Base-by-base conservation (phyloP, 2,113 vertebrate species). In the Asarcornis scutulata region DNA sequence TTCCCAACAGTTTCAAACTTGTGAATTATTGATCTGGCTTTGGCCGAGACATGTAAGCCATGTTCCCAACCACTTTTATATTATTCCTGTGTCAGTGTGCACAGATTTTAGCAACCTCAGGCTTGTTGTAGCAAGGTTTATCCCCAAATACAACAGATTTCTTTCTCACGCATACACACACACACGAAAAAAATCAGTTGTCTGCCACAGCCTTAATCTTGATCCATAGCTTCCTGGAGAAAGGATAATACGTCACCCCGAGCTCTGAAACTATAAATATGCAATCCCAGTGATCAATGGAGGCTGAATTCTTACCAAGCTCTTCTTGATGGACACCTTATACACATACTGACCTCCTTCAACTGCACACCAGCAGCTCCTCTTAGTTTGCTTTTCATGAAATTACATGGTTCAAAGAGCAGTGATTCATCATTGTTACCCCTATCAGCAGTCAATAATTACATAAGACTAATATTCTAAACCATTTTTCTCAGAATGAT, bases 401-500 rank as follows among this genome's bases (percentile, higher is more conserved):
- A 79, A 42, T 15, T 22, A 13, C 7, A 32, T 8, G 7, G 9
- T 48, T 69, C 60, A 74, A 55, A 91, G 44, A 76, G 14, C 3
- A 73, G 4, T 0, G 0, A 58, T 69, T 80, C 6, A 62, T 66
- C 5, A 1, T 36, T 2, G 0, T 83, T 55, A 48, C 26, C 18
- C 9, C 2, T 82, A 52, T 25, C 2, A 5, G 18, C 50, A 80
- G 20, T 25, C 31, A 86, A 79, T 5, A 5, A 75, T 2, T 62
- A 44, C 18, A 75, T 36, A 90, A 89, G 23, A 21, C 15, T 18
- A 34, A 23, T 17, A 73, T 46, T 68, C 25, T 56, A 38, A 5
- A 22, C 1, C 0, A 64, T 68, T 88, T 72, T 92, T 56, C 22
- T 72, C 46, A 64, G 75, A 90, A 79, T 31, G 0, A 26, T 7